Base-by-base conservation (phyloP, 2,113 vertebrate species). In the Elanoides forficatus region DNA sequence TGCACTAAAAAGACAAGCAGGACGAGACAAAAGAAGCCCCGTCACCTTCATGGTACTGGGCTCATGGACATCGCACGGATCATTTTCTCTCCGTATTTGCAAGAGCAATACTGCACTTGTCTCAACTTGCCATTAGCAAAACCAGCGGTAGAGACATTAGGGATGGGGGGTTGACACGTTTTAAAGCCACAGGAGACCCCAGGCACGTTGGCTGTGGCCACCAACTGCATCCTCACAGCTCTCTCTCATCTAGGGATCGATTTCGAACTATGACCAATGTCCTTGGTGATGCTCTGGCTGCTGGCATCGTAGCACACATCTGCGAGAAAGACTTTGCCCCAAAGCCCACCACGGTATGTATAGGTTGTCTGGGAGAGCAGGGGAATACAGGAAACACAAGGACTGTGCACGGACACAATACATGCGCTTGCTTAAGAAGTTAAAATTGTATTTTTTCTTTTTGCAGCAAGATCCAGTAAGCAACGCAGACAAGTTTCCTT, bases 221-320 rank as follows among this genome's bases (percentile, higher is more conserved):
- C 45, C 30, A 21, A 22, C 55, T 7, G 59, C 50, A 81, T 23
- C 59, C 48, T 86, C 71, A 62, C 0, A 1, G 2, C 56, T 66
- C 38, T 91, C 67, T 94, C 63, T 52, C 88, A 66, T 10, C 7
- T 72, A 99, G 99, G 43, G 99, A 99, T 90, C 95, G 99, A 3
- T 98, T 99, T 40, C 97, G 99, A 29, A 99, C 99, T 0, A 99
- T 99, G 99, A 98, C 99, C 96, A 99, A 99, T 0, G 98, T 99
- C 42, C 97, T 99, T 0, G 99, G 99, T 1, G 99, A 99, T 2
- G 98, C 99, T 7, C 96, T 99, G 93, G 99, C 99, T 11, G 99
- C 99, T 4, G 99, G 99, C 82, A 99, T 99, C 96, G 98, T 99
- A 9, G 98, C 97, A 0, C 99, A 99, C 1, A 85, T 99, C 65